Base-by-base conservation (phyloP, 2,113 vertebrate genomes). In the Xiphophorus couchianus region DNA sequence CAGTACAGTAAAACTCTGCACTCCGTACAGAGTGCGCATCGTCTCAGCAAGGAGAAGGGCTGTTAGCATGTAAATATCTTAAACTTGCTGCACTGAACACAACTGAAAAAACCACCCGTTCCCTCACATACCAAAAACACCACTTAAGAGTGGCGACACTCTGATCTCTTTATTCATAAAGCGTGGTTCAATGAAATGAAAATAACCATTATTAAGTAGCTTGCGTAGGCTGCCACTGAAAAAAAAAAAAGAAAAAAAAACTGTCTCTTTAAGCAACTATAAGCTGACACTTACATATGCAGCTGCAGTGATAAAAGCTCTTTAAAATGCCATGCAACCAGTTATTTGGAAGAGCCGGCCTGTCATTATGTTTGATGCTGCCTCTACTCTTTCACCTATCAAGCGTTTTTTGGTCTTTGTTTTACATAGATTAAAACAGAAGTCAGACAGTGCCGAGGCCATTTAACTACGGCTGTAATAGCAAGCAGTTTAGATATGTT, bases 201-300 rank as follows among this genome's bases (percentile, higher is more conserved):
- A 93, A 94, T 93, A 89, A 90, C 90, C 88, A 89, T 92, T 86
- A 93, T 93, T 83, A 89, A 87, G 76, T 70, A 73, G 78, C 88
- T 83, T 86, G 87, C 84, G 86, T 74, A 82, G 62, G 84, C 74
- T 82, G 81, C 86, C 86, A 82, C 83, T 77, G 82, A 19, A 66
- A 22, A 31, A 25, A 19, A 33, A 35, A 22, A 61, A 54, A 51
- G 12, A 30, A 29, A 62, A 29, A 48, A 5, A 31, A 30, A 62
- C 6, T 12, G 71, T 22, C 54, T 74, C 69, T 91, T 84, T 89
- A 82, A 86, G 80, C 71, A 70, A 66, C 66, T 60, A 64, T 77
- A 81, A 84, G 73, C 76, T 83, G 80, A 88, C 84, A 90, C 89
- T 80, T 86, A 79, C 82, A 68, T 69, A 77, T 76, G 69, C 65